Base-by-base conservation (phyloP, 1,140 invertebrate genomes). In the Drosophila athabasca region DNA sequence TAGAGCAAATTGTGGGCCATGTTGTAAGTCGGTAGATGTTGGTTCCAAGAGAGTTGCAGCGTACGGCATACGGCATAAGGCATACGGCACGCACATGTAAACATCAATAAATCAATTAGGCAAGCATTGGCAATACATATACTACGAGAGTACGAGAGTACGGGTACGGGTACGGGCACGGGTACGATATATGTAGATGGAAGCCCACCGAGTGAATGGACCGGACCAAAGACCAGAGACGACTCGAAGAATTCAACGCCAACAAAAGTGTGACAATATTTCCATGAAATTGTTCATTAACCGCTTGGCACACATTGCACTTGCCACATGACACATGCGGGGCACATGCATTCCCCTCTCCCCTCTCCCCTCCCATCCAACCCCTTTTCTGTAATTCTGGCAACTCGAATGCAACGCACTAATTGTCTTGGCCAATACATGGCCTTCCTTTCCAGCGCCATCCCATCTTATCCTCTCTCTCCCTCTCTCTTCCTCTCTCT, bases 211-310 rank as follows among this genome's bases (percentile, higher is more conserved):
- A 39, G 35, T 55, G 62, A 66, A 59, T 58, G 49, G 46, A 13
- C 24, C 54, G 49, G 46, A 13, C 24, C 54, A 44, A 29, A 49
- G 29, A 22, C 51, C 17, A 22, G 19, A 46, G 59, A 15, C 31
- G 62, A 68, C 35, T 39, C 75, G 78, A 87, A 82, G 81, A 87
- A 85, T 82, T 81, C 79, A 87, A 70, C 83, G 82, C 78, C 83
- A 87, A 88, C 83, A 87, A 88, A 87, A 87, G 83, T 87, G 83
- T 87, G 83, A 88, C 83, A 87, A 88, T 88, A 88, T 87, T 87
- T 87, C 83, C 83, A 88, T 87, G 83, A 87, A 87, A 87, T 87
- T 87, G 83, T 87, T 88, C 83, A 87, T 87, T 87, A 87, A 88
- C 83, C 83, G 79, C 83, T 87, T 88, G 83, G 83, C 83, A 87